These are phyloP conservation scores for Anhinga anhinga DNA, from an alignment of 2,113 vertebrate species.

Conservation along the genomic window DNA sequence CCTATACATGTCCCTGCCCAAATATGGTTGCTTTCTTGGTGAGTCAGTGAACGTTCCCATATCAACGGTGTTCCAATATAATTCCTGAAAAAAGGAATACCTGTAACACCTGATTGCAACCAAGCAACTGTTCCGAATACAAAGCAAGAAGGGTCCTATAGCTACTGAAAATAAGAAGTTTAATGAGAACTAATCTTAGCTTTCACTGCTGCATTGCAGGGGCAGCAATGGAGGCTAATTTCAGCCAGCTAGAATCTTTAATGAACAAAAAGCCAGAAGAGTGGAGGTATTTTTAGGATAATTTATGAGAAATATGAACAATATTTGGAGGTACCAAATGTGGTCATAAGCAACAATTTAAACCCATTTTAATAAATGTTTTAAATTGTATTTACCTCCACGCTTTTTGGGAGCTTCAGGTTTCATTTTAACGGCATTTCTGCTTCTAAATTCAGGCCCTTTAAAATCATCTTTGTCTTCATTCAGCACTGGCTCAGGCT, in stretches of 20 bases:
- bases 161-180: neutral
- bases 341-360: conserved; percentile 72
- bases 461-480: conserved; percentile 98
- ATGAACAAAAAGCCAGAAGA: conserved; percentile 70
- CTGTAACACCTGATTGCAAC: neutral
- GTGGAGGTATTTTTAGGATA: conserved; percentile 77
- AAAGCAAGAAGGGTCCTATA: neutral
- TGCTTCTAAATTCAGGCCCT: conserved; percentile 97
- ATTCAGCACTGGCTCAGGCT: conserved; percentile 91
- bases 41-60: neutral
- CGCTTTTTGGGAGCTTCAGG: conserved; percentile 88
- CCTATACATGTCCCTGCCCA: neutral
- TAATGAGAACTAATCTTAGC: conserved; percentile 47
- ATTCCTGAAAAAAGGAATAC: neutral
- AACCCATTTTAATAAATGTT: conserved; percentile 63
- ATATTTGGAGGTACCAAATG: conserved; percentile 68
- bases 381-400: conserved; percentile 83
- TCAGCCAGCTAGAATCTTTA: conserved; percentile 44
- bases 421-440: conserved; percentile 89
- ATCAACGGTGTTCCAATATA: neutral
- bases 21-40: neutral
- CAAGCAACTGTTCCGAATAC: neutral
- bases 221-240: conserved; percentile 74
- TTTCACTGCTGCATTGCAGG: conserved; percentile 70
- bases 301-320: conserved; percentile 64